Conservation (phyloP, 2,797 vertebrate genomes). For the Halcyon smyrnensis region DNA sequence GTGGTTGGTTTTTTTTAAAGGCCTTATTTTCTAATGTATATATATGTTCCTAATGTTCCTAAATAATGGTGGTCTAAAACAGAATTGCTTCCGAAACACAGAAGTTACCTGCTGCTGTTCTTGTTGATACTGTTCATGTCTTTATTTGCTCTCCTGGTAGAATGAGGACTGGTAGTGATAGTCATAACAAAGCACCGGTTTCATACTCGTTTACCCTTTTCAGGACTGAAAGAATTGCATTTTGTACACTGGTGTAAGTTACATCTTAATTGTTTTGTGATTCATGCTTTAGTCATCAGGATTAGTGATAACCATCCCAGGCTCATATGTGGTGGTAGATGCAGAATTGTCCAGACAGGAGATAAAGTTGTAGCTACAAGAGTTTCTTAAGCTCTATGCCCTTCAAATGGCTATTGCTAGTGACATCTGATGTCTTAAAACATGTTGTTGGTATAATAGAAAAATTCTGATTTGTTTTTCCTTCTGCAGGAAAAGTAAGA, state of each 20-base stretch:
- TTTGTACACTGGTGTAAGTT: neutral
- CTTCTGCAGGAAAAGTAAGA: neutral
- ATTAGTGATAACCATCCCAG: neutral
- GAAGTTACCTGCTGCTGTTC: neutral
- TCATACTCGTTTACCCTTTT: neutral
- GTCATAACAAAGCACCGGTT: neutral
- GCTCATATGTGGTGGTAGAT: neutral
- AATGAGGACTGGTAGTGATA: neutral
- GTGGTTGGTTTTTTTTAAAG: neutral
- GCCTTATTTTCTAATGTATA: neutral
- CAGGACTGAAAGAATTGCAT: neutral
- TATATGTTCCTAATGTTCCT: neutral
- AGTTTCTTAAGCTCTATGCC: neutral
- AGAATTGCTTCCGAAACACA: neutral
- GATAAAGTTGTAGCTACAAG: neutral
- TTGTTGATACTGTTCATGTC: neutral
- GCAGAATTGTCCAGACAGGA: neutral
- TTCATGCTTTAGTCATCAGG: neutral
- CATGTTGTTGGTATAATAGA: neutral
- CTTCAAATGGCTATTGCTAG: neutral
- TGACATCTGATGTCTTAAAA: neutral
- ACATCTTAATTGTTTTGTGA: rapidly evolving
- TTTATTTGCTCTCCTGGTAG: neutral
- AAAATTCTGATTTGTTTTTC: neutral
- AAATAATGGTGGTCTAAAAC: neutral